These are phyloP conservation scores for Hydrophis major DNA, from an alignment of 2,797 vertebrate species.

Conservation along the genomic window DNA sequence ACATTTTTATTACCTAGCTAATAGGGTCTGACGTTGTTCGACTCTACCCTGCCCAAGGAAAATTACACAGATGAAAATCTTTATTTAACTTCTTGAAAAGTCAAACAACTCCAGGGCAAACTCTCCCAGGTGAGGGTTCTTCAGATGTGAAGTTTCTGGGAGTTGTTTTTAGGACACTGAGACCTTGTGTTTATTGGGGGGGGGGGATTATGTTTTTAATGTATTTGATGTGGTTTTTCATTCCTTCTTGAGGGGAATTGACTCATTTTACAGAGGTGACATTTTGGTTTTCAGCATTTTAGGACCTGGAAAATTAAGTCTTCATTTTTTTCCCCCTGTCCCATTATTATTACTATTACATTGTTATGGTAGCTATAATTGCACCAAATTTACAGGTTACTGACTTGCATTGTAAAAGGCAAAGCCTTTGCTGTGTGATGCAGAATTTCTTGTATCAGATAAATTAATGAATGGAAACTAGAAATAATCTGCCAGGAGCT, in stretches of 20 bases:
- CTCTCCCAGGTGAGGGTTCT: neutral
- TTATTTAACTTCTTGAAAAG: constrained; percentile 3
- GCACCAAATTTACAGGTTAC: neutral
- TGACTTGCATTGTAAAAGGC: neutral
- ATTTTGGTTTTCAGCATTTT: neutral
- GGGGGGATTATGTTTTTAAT: neutral
- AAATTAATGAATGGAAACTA: neutral
- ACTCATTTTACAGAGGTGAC: neutral
- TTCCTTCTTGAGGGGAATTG: neutral
- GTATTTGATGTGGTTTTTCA: neutral
- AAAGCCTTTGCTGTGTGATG: neutral
- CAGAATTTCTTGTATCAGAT: neutral
- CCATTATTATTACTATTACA: neutral
- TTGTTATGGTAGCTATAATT: neutral
- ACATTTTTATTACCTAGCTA: neutral
- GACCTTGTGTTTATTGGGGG: neutral
- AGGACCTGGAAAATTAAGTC: neutral
- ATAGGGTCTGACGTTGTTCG: neutral
- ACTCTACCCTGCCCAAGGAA: neutral
- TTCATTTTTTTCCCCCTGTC: neutral
- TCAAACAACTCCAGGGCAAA: constrained; percentile 11
- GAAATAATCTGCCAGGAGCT: neutral
- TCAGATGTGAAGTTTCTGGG: neutral
- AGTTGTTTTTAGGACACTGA: neutral
- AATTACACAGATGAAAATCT: neutral